Evolutionary conservation across 2,113 vertebrate species (phyloP).

Genomic region (Falco punctatus): DNA sequence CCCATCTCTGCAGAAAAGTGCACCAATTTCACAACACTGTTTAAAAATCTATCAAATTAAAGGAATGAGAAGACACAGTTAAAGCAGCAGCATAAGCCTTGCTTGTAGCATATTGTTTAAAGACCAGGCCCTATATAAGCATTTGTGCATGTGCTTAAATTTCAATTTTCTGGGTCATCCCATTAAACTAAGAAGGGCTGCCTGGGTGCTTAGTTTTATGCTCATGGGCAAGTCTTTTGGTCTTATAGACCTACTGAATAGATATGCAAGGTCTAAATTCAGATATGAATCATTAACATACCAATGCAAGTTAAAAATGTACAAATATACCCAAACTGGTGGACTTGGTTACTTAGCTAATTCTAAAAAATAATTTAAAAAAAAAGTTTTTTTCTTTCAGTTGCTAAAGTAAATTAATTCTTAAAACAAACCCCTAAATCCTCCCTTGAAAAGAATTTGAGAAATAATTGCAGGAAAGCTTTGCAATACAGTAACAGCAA

Average conservation of each 20-base stretch:
- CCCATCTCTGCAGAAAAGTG: not conserved
- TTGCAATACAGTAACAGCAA: not conserved
- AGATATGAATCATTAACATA: not conserved
- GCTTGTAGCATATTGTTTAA: not conserved
- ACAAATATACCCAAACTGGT: not conserved
- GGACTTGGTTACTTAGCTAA: not conserved
- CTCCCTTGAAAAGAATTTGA: not conserved
- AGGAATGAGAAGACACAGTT: conserved; percentile 12
- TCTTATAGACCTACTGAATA: not conserved
- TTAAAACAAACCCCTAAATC: not conserved
- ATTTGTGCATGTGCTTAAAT: not conserved
- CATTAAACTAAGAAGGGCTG: not conserved
- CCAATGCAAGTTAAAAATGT: not conserved
- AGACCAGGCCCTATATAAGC: not conserved
- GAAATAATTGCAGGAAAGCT: not conserved
- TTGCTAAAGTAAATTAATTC: not conserved
- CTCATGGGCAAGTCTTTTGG: not conserved
- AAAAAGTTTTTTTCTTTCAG: too few relatives aligned
- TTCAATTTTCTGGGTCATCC: not conserved
- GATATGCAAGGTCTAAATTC: not conserved
- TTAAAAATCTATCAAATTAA: conserved; percentile 9
- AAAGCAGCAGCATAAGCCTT: conserved; percentile 8
- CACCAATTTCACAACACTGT: conserved; percentile 1
- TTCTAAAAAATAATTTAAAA: not conserved
- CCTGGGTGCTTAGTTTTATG: not conserved